These are phyloP conservation scores for Dipodomys spectabilis DNA, from an alignment of 2,113 vertebrate species.

Conservation along the genomic window DNA sequence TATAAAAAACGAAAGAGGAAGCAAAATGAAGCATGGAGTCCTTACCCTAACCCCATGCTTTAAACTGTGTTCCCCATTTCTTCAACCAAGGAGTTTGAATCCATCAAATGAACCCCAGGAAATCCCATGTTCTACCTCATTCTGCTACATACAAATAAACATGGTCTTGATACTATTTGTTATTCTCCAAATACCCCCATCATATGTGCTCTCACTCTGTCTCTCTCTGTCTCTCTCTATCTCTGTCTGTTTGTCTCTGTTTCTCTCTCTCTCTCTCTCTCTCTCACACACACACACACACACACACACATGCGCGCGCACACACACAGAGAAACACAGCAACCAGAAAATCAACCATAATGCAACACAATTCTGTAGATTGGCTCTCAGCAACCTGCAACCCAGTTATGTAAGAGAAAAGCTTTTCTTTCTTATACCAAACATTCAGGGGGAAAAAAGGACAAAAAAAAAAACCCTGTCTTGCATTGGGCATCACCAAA, in stretches of 20 bases:
- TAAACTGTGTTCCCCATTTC: not conserved
- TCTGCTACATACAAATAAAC: not conserved
- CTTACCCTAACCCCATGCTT: fast-evolving
- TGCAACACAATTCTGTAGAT: not conserved
- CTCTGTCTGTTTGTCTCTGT: too few relatives aligned
- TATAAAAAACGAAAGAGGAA: not conserved
- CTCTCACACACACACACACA: too few relatives aligned
- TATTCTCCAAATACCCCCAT: not conserved
- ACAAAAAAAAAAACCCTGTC: not conserved
- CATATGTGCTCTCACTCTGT: not conserved
- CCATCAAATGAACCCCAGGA: not conserved
- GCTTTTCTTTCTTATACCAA: not conserved
- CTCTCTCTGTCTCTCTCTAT: too few relatives aligned
- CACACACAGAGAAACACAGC: not conserved
- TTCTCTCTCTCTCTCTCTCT: too few relatives aligned
- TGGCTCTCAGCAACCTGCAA: slow-evolving; percentile 52
- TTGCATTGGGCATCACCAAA: not conserved
- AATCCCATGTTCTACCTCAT: not conserved
- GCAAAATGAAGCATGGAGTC: not conserved
- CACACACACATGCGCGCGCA: too few relatives aligned
- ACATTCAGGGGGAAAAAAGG: not conserved
- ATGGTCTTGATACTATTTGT: not conserved
- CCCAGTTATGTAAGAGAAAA: not conserved
- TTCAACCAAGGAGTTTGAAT: not conserved
- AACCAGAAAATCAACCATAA: slow-evolving; percentile 34